Evolutionary conservation across 2,113 vertebrate genomes (phyloP), one percentile per base, ranked within the genome.

Genomic region (Scalopus aquaticus): DNA sequence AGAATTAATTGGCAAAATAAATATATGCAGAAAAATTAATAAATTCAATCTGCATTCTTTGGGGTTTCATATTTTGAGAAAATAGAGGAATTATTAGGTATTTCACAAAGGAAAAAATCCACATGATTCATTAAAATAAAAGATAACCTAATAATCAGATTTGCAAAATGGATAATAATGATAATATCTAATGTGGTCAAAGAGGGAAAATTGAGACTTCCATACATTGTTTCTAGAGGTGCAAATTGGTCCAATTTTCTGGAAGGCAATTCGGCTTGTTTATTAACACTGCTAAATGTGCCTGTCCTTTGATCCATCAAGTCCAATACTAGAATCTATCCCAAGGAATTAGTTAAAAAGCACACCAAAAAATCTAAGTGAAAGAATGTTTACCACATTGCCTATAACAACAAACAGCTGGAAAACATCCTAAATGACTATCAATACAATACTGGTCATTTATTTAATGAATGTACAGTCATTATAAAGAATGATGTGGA

Each of bases 31-130:
- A 81, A 1, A 70, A 95, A 95, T 73, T 60, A 74, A 58, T 42
- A 84, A 49, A 72, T 79, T 93, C 10, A 19, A 5, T 72, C 62
- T 95, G 30, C 65, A 30, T 51, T 83, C 9, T 87, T 72, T 60
- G 19, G 15, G 13, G 30, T 26, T 76, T 90, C 62, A 83, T 39
- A 70, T 72, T 39, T 83, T 81, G 28, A 42, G 65, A 56, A 90
- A 65, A 35, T 3, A 67, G 60, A 91, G 24, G 15, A n/a, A 88
- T 65, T 94, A 39, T 44, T 91, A 69, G 44, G 20, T 6, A 58
- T 65, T 95, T 87, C n/a, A 37, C n/a, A 65, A 60, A 70, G 83
- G 6, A 70, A 88, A 95, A 97, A 92, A 44, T 85, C 22, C 1
- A 32, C 51, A 80, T 72, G 42, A 69, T 19, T 8, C 30, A 73